phyloP scores from a whole-genome alignment of 2,888 invertebrate species.

The Hypsopygia costalis region DNA sequence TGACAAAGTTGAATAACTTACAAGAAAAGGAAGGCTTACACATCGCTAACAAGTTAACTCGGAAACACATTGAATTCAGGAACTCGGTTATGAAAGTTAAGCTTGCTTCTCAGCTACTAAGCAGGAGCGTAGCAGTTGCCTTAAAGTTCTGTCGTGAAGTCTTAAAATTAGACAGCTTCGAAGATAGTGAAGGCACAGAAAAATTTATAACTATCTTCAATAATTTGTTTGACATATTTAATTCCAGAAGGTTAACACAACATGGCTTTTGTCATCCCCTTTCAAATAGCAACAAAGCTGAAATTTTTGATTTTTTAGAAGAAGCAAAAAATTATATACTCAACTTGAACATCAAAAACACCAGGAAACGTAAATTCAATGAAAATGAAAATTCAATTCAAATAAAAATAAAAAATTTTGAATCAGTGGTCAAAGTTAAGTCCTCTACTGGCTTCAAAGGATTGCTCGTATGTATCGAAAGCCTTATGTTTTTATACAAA shows the following conservation, averaged over 20 bases:
- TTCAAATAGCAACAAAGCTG: not conserved
- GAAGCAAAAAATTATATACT: no score
- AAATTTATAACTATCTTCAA: constrained; percentile 11
- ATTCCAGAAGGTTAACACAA: constrained; percentile 15
- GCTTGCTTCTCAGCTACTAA: constrained; percentile 3
- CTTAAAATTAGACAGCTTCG: constrained; percentile 8
- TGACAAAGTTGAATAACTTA: not conserved
- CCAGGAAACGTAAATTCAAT: not conserved
- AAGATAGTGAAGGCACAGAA: constrained; percentile 9
- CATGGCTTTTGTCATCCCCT: constrained; percentile 3
- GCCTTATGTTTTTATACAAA: not conserved
- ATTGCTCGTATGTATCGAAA: not conserved
- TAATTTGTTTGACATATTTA: constrained; percentile 23
- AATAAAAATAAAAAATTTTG: no score
- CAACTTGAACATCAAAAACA: no score
- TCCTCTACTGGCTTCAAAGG: not conserved
- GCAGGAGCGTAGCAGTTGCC: constrained; percentile 3
- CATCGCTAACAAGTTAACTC: constrained; percentile 15
- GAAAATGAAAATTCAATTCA: not conserved
- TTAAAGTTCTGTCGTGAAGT: constrained; percentile 1
- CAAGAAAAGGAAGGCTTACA: constrained; percentile 14
- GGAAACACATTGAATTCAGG: constrained; percentile 15
- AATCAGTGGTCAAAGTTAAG: not conserved
- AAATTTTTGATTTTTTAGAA: not conserved
- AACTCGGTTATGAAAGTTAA: constrained; percentile 20